Conservation (phyloP, 2,797 vertebrate genomes). For the Corythornis leucogaster region DNA sequence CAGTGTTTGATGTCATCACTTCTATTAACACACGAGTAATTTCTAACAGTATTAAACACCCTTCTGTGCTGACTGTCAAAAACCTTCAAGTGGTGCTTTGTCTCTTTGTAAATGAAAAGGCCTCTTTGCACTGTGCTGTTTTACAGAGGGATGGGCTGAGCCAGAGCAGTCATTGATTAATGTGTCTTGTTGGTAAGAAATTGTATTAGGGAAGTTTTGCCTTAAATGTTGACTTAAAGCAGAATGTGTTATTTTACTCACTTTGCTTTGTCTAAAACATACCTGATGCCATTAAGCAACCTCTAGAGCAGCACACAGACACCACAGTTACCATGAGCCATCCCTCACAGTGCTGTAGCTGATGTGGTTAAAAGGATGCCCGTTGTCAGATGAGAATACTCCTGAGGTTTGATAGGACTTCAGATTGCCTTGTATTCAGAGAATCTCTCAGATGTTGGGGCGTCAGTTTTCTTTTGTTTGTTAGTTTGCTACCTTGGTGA, state of each 20-base stretch:
- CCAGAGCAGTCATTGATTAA: neutral
- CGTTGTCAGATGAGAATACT: neutral
- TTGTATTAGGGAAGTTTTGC: neutral
- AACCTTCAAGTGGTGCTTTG: neutral
- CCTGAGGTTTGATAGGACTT: neutral
- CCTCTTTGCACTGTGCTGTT: slow-evolving; percentile 9
- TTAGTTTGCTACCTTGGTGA: neutral
- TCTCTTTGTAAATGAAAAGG: neutral
- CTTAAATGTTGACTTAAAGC: neutral
- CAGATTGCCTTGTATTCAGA: neutral
- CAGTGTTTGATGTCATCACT: neutral
- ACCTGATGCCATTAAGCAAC: neutral
- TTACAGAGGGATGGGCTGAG: neutral
- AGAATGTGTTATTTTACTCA: neutral
- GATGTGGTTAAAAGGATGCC: neutral
- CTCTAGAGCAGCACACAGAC: neutral
- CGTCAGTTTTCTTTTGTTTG: neutral
- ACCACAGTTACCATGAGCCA: neutral
- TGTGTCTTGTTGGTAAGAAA: neutral
- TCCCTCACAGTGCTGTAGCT: neutral
- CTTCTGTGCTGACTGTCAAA: slow-evolving; percentile 19
- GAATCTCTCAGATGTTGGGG: neutral
- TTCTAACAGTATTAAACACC: neutral
- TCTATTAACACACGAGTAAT: slow-evolving; percentile 1
- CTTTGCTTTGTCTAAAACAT: neutral